Evolutionary conservation across 1,140 invertebrate genomes (phyloP), one percentile per base, ranked within the genome.

Genomic region (Heliconius hewitsoni): DNA sequence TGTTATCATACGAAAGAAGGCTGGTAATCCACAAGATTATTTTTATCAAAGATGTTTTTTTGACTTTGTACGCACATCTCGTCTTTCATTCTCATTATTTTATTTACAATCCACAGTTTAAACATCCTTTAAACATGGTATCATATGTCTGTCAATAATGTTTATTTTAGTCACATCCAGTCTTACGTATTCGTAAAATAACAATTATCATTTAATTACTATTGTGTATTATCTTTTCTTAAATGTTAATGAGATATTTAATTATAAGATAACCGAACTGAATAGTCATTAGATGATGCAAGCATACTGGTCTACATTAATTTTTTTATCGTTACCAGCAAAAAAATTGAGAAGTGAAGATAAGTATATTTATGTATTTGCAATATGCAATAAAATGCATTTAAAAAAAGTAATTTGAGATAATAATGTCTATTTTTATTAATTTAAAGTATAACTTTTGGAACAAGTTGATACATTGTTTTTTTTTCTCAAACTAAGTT

Each of bases 231-330:
- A 71, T 74, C 39, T n/a, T 79, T 79, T 37, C 42, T 16, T n/a
- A 73, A 73, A 73, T 50, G 72, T 27, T 73, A 73, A 73, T 73
- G 72, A 72, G 30, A 73, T 73, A 73, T 50, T 50, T 42, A 73
- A 73, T 73, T 46, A 73, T 27, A n/a, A 73, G 72, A 52, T 73
- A 73, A 27, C 71, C 11, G 27, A 66, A 66, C 11, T 30, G 13
- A 66, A 30, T 66, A 66, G 23, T 66, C 60, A 66, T 66, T 66
- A 66, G 60, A 16, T 66, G 60, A 66, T 66, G 60, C 23, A 66
- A 66, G 27, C 9, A 30, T 30, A 66, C 27, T 66, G 11, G 23
- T 27, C 27, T 66, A 30, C 60, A 13, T 66, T 8, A 30, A 0
- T 27, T 13, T 46, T 27, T 27, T 66, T 30, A 66, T 66, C 11